Percentiles rank a stretch among this genome's conserved stretches.
These are phyloP conservation scores for Dasypolia templi DNA, from an alignment of 2,888 invertebrate genomes.

Conservation along the genomic window DNA sequence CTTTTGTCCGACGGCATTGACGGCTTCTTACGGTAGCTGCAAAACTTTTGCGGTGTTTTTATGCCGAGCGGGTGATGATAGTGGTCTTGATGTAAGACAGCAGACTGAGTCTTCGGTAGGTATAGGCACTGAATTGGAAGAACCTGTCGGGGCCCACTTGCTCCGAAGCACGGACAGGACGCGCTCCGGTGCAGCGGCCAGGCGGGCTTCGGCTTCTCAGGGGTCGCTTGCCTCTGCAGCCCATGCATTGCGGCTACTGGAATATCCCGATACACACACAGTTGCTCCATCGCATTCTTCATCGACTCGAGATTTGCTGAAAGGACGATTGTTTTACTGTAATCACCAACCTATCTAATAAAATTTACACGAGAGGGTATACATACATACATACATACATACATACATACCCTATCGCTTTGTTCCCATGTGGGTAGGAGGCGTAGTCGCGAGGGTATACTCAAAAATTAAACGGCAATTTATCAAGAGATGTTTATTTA, in stretches of 20 bases:
- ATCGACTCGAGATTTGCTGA: constrained; percentile 78
- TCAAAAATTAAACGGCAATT: constrained; percentile 67
- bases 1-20: not conserved
- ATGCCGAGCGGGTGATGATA: not conserved
- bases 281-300: constrained; percentile 73
- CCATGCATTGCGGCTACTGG: constrained; percentile 63
- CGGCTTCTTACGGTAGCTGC: constrained; percentile 11
- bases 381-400: too few relatives aligned
- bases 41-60: not conserved
- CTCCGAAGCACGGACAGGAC: constrained; percentile 72
- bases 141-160: not conserved
- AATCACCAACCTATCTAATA: constrained; percentile 69
- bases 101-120: constrained; percentile 62
- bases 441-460: too few relatives aligned
- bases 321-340: constrained; percentile 79
- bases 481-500: constrained; percentile 65
- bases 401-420: too few relatives aligned
- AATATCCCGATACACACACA: constrained; percentile 64
- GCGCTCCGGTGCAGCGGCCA: constrained; percentile 62
- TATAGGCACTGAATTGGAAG: constrained; percentile 35
- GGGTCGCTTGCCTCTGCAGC: constrained; percentile 41
- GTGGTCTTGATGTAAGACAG: constrained; percentile 51
- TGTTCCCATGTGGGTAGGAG: too few relatives aligned
- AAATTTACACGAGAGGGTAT: constrained; percentile 18
- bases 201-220: constrained; percentile 43